These are phyloP conservation scores for Ylistrum balloti DNA, from an alignment of 1,140 invertebrate genomes.

Conservation along the genomic window DNA sequence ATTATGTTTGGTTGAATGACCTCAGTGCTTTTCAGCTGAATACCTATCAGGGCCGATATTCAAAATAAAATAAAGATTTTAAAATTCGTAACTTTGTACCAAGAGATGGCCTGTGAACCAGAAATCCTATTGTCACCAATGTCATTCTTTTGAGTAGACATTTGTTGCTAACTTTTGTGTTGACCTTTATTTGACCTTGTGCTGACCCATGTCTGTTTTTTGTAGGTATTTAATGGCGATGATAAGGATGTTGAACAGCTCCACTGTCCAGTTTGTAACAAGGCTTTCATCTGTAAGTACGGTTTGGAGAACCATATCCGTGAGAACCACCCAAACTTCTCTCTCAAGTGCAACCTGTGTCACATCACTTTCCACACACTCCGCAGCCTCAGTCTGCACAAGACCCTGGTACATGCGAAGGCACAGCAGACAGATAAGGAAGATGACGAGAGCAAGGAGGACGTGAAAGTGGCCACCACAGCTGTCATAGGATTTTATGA, in stretches of 20 bases:
- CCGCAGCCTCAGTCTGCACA: slow-evolving; percentile 87
- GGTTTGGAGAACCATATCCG: slow-evolving; percentile 87
- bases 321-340: slow-evolving; percentile 87
- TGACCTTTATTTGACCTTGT: no score
- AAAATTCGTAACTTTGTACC: no score
- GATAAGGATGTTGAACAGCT: slow-evolving; percentile 74
- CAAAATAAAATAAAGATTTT: no score
- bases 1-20: no score
- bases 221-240: slow-evolving; percentile 56
- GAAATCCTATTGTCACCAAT: no score
- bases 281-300: slow-evolving; percentile 85
- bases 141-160: no score
- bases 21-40: no score
- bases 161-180: no score
- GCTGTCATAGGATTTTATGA: slow-evolving; percentile 87
- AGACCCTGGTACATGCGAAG: slow-evolving; percentile 85
- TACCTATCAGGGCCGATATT: no score
- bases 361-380: slow-evolving; percentile 88
- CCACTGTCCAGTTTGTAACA: slow-evolving; percentile 83
- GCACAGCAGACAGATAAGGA: slow-evolving; percentile 46
- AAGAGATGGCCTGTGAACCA: no score
- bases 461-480: slow-evolving; percentile 43
- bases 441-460: slow-evolving; percentile 49
- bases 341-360: slow-evolving; percentile 88
- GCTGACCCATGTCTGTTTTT: neutral